These are phyloP conservation scores for Aurelia sp. DNA, from an alignment of 30 jellyfish, hydroid and myxozoan genomes.

Conservation along the genomic window DNA sequence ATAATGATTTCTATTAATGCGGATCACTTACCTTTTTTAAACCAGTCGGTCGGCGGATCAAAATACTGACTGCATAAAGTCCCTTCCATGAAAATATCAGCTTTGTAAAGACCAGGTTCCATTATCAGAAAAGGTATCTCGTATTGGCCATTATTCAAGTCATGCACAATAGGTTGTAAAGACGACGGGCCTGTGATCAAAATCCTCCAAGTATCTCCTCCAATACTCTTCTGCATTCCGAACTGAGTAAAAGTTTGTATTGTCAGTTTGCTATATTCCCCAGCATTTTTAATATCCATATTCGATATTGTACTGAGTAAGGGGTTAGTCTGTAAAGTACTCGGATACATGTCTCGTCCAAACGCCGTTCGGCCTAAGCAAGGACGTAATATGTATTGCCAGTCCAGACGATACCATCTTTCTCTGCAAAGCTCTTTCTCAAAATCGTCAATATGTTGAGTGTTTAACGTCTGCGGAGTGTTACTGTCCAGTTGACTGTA, in stretches of 20 bases:
- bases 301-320: slow-evolving; percentile 22
- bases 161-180: slow-evolving; percentile 86
- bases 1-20: too few relatives aligned
- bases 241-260: slow-evolving; percentile 62
- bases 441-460: slow-evolving; percentile 37
- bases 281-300: slow-evolving; percentile 78
- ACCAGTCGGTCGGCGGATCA: slow-evolving; percentile 97
- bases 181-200: slow-evolving; percentile 83
- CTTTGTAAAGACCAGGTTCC: slow-evolving; percentile 89
- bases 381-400: slow-evolving; percentile 81
- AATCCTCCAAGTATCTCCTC: slow-evolving; percentile 98
- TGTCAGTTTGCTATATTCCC: slow-evolving; percentile 79
- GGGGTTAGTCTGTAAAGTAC: slow-evolving; percentile 59
- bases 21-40: slow-evolving; percentile 79
- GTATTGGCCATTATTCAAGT: slow-evolving; percentile 78
- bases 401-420: slow-evolving; percentile 84
- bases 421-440: slow-evolving; percentile 88
- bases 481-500: neutral
- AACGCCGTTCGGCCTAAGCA: slow-evolving; percentile 69
- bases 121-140: slow-evolving; percentile 76
- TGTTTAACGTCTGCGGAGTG: neutral
- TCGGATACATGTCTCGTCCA: slow-evolving; percentile 59
- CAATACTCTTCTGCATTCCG: slow-evolving; percentile 72
- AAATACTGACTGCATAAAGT: slow-evolving; percentile 85
- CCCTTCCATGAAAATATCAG: slow-evolving; percentile 80